phyloP scores from a whole-genome alignment of 1,140 invertebrate genomes.

The Lutraria rhynchaena region DNA sequence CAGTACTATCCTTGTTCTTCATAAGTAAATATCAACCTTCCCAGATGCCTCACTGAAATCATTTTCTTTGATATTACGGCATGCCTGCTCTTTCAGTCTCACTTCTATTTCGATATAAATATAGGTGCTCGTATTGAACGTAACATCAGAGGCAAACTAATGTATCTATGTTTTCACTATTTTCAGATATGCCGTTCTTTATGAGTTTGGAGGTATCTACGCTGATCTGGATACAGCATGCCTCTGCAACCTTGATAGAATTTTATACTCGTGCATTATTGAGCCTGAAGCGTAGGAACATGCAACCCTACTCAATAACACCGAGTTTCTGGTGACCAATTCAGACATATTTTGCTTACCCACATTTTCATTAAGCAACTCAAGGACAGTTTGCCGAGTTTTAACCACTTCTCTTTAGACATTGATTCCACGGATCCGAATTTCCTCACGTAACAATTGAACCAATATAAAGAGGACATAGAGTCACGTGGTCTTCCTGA shows the following conservation, averaged over 20 bases:
- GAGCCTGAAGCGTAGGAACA: conserved; percentile 76
- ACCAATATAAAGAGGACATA: conserved; percentile 54
- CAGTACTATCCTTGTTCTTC: too few relatives aligned
- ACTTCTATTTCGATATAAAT: too few relatives aligned
- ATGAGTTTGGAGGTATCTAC: conserved; percentile 76
- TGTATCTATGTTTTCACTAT: too few relatives aligned
- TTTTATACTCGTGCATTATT: conserved; percentile 71
- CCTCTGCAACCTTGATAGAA: conserved; percentile 64
- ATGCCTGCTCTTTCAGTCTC: too few relatives aligned
- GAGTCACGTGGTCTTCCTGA: not conserved
- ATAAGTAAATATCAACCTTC: too few relatives aligned
- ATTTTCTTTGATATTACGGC: too few relatives aligned
- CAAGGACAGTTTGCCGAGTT: conserved; percentile 66
- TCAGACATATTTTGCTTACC: conserved; percentile 73
- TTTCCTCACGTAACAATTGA: conserved; percentile 68
- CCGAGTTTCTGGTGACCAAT: conserved; percentile 71
- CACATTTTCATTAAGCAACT: conserved; percentile 74
- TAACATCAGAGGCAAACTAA: too few relatives aligned
- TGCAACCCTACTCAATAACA: conserved; percentile 67
- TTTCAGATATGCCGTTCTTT: conserved; percentile 72
- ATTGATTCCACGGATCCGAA: conserved; percentile 75
- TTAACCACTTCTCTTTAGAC: conserved; percentile 69
- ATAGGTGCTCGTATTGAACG: too few relatives aligned
- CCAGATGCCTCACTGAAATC: too few relatives aligned
- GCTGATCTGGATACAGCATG: conserved; percentile 75